Conservation (phyloP, 1,140 invertebrate genomes). For the Druon quercuslanigerum region DNA sequence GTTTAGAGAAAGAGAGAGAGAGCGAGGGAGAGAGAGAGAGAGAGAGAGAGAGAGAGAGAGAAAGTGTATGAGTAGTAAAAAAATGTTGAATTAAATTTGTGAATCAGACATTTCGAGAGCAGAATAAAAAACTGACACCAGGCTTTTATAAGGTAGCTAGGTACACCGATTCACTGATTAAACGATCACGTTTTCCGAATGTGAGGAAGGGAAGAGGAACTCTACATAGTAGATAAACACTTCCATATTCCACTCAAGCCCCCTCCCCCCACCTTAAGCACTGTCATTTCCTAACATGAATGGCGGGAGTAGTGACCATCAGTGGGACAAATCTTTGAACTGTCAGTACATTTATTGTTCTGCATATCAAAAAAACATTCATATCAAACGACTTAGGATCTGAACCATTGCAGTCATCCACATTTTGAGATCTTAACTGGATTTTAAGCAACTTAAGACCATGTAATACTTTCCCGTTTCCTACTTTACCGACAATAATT, state of each 20-base stretch:
- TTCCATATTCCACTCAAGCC: background rate
- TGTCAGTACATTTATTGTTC: background rate
- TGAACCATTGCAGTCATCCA: too few species aligned
- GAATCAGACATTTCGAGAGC: background rate
- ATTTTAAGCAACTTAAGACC: too few species aligned
- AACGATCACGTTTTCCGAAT: background rate
- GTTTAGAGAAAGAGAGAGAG: too few species aligned
- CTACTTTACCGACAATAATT: too few species aligned
- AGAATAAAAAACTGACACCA: background rate
- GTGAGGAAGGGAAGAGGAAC: conserved; percentile 27
- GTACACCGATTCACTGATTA: conserved; percentile 1
- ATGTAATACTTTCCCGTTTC: too few species aligned
- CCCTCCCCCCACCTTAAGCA: background rate
- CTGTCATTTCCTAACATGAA: background rate
- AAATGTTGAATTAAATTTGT: background rate
- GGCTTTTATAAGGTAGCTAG: conserved; percentile 11
- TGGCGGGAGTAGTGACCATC: background rate
- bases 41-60: too few species aligned
- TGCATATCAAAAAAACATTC: background rate
- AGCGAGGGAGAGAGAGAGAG: too few species aligned
- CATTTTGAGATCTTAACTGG: too few species aligned
- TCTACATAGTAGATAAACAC: background rate
- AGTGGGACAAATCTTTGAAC: background rate
- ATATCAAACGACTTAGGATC: background rate
- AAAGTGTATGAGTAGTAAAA: background rate